phyloP scores from a whole-genome alignment of 2,113 vertebrate genomes.

The Nothoprocta perdicaria region DNA sequence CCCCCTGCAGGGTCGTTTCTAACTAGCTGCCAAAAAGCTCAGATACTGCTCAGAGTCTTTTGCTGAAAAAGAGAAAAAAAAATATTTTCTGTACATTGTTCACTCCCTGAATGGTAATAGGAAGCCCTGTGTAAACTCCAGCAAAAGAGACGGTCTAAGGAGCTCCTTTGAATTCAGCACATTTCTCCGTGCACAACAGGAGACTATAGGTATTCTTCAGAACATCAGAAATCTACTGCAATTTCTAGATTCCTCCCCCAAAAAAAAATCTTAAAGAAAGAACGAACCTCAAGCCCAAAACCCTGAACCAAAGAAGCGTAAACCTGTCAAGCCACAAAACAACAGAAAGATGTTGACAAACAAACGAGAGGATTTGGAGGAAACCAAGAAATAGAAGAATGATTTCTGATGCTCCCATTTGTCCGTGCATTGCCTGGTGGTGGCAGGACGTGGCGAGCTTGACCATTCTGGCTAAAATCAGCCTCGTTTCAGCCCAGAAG shows the following conservation, averaged over 20 bases:
- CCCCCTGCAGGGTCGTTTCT: constrained; percentile 59
- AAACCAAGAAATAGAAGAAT: not conserved
- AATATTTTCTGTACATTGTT: not conserved
- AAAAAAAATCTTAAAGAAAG: not conserved
- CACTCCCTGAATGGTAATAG: constrained; percentile 42
- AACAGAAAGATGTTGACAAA: not conserved
- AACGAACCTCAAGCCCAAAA: not conserved
- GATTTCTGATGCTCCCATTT: not conserved
- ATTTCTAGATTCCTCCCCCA: not conserved
- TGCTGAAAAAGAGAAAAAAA: constrained; percentile 12
- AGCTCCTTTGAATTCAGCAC: constrained; percentile 54
- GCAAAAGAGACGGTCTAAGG: not conserved
- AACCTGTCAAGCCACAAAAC: not conserved
- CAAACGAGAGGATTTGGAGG: not conserved
- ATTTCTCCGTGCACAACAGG: not conserved
- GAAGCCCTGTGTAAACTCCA: constrained; percentile 63
- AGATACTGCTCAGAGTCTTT: constrained; percentile 24
- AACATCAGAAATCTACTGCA: constrained; percentile 19
- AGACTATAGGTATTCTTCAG: constrained; percentile 39
- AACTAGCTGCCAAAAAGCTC: constrained; percentile 57
- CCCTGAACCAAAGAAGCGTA: not conserved
- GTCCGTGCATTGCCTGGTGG: fast-evolving
- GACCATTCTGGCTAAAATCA: not conserved
- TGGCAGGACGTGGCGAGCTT: fast-evolving
- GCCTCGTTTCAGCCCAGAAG: not conserved